Conservation (phyloP, 2,113 vertebrate genomes). For the Alouatta palliata region DNA sequence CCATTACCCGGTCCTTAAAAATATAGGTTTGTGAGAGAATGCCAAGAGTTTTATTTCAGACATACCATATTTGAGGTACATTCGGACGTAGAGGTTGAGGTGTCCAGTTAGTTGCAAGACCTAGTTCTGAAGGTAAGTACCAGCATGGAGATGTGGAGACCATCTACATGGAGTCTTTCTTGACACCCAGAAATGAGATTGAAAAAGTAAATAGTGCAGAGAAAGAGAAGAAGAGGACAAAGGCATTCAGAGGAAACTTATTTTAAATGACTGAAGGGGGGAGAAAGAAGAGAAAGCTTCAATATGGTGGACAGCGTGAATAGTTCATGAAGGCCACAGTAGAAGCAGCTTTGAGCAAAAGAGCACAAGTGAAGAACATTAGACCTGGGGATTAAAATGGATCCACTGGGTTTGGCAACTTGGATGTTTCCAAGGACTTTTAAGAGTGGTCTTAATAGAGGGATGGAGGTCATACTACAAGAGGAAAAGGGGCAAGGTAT, state of each 20-base stretch:
- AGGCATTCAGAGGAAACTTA: neutral
- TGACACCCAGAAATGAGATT: neutral
- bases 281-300: neutral
- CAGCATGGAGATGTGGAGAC: neutral
- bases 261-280: neutral
- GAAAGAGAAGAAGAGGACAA: neutral
- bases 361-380: neutral
- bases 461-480: neutral
- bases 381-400: neutral
- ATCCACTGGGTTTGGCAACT: neutral
- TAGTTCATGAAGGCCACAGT: neutral
- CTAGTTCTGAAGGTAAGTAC: neutral
- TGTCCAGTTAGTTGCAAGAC: neutral
- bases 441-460: neutral
- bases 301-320: no score
- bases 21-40: neutral
- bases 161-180: neutral
- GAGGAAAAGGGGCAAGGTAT: neutral
- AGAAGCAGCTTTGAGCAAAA: neutral
- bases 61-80: neutral
- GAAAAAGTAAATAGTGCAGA: neutral
- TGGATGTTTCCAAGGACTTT: neutral
- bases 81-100: neutral
- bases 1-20: neutral
- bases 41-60: neutral